phyloP scores from a whole-genome alignment of 1,140 invertebrate species.

The Aphaenogaster floridana region DNA sequence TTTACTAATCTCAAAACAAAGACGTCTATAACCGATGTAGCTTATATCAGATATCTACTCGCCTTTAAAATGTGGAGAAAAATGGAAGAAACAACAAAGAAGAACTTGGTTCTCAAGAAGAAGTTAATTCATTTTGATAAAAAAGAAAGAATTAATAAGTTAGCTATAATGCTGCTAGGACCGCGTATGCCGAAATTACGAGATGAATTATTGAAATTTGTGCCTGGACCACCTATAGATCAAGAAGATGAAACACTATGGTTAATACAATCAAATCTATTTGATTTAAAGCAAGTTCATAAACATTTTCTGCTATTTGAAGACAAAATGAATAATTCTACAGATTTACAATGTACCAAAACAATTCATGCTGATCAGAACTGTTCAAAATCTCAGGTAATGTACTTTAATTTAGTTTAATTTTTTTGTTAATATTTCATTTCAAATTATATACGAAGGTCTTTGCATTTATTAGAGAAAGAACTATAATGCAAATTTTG shows the following conservation, averaged over 20 bases:
- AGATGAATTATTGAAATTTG: conserved; percentile 74
- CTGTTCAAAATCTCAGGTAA: conserved; percentile 58
- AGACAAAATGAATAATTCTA: conserved; percentile 56
- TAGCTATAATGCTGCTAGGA: conserved; percentile 79
- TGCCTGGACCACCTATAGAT: conserved; percentile 73
- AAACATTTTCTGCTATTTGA: conserved; percentile 79
- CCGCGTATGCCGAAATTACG: conserved; percentile 72
- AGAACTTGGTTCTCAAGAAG: neutral
- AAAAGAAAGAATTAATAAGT: conserved; percentile 76
- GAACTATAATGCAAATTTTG: conserved; percentile 8
- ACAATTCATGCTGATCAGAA: neutral
- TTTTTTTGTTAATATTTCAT: conserved; percentile 3
- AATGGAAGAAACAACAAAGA: conserved; percentile 67
- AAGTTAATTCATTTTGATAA: conserved; percentile 61
- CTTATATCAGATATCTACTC: conserved; percentile 82
- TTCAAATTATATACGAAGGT: neutral
- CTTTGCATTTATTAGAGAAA: conserved; percentile 10
- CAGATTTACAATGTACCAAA: conserved; percentile 37
- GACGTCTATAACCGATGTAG: conserved; percentile 70
- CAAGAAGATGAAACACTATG: conserved; percentile 76
- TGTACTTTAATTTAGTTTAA: neutral
- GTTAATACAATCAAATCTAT: conserved; percentile 77
- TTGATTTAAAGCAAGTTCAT: conserved; percentile 75
- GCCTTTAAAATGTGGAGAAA: conserved; percentile 82
- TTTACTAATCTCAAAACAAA: conserved; percentile 71